Evolutionary conservation across 2,797 vertebrate species (phyloP).

Genomic region (Babyrousa celebensis): DNA sequence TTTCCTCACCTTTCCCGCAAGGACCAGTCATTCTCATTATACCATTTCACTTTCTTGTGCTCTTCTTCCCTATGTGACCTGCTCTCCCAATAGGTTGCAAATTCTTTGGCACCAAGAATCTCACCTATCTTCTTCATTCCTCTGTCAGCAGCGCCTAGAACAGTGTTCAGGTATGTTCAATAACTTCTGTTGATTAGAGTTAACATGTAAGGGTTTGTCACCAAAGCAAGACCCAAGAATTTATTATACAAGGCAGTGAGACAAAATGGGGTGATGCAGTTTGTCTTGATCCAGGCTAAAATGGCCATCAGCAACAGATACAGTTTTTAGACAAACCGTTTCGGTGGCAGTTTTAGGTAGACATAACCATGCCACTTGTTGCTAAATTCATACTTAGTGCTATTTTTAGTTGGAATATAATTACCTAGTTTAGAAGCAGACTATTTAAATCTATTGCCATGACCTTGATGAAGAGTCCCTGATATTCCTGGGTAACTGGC

Average conservation of each 20-base stretch:
- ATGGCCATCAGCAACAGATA: too few species aligned
- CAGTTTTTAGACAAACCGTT: neutral
- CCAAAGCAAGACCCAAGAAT: neutral
- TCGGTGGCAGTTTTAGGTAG: neutral
- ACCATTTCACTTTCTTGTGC: neutral
- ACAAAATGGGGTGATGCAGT: neutral
- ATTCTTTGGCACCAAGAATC: neutral
- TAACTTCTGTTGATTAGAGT: neutral
- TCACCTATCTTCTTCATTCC: neutral
- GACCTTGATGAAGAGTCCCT: conserved; percentile 27
- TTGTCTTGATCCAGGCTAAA: neutral
- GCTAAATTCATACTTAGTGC: neutral
- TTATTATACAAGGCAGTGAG: neutral
- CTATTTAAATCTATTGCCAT: conserved; percentile 66
- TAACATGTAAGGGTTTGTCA: neutral
- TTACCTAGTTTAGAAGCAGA: conserved; percentile 16
- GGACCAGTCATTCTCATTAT: neutral
- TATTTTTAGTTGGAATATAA: neutral
- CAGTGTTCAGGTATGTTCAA: neutral
- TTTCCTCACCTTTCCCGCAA: rapidly evolving
- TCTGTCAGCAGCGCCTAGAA: neutral
- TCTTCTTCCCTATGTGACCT: neutral
- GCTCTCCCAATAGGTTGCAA: neutral
- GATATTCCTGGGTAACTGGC: neutral
- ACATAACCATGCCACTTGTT: neutral